Conservation (phyloP, 2,888 invertebrate genomes). For the Ochropleura plecta region DNA sequence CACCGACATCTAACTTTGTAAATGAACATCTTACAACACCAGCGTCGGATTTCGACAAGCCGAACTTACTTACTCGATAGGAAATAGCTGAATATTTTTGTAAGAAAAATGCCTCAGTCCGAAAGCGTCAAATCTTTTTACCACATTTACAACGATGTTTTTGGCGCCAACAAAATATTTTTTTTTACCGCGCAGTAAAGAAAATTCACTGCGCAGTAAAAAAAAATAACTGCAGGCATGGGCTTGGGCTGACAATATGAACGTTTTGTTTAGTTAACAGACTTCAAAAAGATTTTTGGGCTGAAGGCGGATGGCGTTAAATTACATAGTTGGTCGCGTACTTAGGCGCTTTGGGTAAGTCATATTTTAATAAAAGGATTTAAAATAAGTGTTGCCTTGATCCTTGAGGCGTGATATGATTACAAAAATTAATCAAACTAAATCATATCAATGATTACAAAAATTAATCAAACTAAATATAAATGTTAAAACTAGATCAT, state of each 20-base stretch:
- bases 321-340: slow-evolving; percentile 1
- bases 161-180: not conserved
- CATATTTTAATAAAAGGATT: not conserved
- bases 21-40: slow-evolving; percentile 36
- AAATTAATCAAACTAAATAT: slow-evolving; percentile 43
- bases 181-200: too few relatives aligned
- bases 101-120: not conserved
- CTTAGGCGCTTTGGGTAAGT: slow-evolving; percentile 1
- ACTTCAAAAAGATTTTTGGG: not conserved
- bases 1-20: slow-evolving; percentile 47
- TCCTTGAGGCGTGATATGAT: slow-evolving; percentile 29
- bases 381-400: slow-evolving; percentile 28
- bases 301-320: not conserved
- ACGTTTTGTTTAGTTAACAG: not conserved
- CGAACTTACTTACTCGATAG: slow-evolving; percentile 13
- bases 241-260: not conserved
- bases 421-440: slow-evolving; percentile 42
- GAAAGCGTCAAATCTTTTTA: not conserved
- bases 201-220: not conserved
- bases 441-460: too few relatives aligned
- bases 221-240: not conserved
- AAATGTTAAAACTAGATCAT: slow-evolving; percentile 54
- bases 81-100: not conserved
- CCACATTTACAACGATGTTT: not conserved
- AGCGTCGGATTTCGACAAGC: slow-evolving; percentile 35